These are phyloP conservation scores for Limnephilus marmoratus DNA, from an alignment of 2,888 invertebrate genomes.

Conservation along the genomic window DNA sequence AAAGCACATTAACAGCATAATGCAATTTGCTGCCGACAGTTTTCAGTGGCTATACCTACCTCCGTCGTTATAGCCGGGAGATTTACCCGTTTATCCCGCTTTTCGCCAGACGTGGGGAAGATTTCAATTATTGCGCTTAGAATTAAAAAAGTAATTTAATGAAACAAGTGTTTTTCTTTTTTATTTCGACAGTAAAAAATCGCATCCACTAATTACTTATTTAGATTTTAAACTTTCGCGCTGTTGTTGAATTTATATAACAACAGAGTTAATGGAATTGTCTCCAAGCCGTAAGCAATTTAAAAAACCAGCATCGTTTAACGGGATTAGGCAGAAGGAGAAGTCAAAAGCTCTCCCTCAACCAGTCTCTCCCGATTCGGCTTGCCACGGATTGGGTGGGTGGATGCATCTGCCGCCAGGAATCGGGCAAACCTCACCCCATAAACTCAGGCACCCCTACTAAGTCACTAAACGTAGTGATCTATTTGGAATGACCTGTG, in stretches of 20 bases:
- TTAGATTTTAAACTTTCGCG: background rate
- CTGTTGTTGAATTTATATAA: background rate
- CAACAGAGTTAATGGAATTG: too few relatives aligned
- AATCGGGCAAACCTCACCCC: too few relatives aligned
- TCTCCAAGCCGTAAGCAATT: too few relatives aligned
- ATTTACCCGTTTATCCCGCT: background rate
- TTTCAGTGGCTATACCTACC: background rate
- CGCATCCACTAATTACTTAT: background rate
- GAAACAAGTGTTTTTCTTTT: background rate
- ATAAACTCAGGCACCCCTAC: too few relatives aligned
- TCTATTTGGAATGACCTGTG: too few relatives aligned
- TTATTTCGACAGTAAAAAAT: background rate
- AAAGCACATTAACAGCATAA: conserved; percentile 2
- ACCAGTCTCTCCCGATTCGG: too few relatives aligned
- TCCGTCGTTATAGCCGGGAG: background rate
- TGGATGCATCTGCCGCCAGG: too few relatives aligned
- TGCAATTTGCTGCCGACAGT: conserved; percentile 23
- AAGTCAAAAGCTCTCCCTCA: too few relatives aligned
- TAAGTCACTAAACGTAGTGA: too few relatives aligned
- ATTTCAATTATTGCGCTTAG: background rate
- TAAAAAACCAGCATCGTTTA: background rate
- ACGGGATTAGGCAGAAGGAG: background rate
- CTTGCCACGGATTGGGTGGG: too few relatives aligned
- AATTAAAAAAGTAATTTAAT: background rate
- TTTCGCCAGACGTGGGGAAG: background rate